These are phyloP conservation scores for Stigmatopora argus DNA, from an alignment of 2,113 vertebrate genomes.

Conservation along the genomic window DNA sequence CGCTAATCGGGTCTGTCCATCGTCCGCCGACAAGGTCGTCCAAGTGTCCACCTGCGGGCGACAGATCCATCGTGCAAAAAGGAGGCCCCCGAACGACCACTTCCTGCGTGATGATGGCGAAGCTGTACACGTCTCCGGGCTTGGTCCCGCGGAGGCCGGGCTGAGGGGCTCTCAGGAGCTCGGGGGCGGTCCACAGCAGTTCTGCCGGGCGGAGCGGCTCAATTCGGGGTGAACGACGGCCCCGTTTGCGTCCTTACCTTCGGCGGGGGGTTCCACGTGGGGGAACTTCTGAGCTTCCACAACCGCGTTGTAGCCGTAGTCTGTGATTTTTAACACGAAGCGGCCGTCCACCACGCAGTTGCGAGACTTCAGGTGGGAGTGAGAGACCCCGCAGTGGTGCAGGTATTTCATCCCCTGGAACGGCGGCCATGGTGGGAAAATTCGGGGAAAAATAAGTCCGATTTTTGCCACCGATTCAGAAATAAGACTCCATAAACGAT, in stretches of 20 bases:
- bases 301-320: constrained; percentile 70
- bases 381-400: constrained; percentile 64
- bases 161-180: constrained; percentile 62
- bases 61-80: constrained; percentile 70
- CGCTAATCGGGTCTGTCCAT: too few relatives aligned
- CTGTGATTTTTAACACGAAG: constrained; percentile 73
- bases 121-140: constrained; percentile 72
- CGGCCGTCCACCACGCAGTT: constrained; percentile 77
- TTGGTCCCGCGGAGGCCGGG: constrained; percentile 53
- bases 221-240: neutral
- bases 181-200: constrained; percentile 75
- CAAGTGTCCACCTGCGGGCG: constrained; percentile 50
- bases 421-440: neutral
- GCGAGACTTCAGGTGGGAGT: constrained; percentile 70
- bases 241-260: constrained; percentile 45
- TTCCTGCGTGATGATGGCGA: constrained; percentile 76
- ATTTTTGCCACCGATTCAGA: neutral
- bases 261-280: constrained; percentile 43
- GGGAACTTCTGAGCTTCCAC: constrained; percentile 65
- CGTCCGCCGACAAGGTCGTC: too few relatives aligned
- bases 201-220: constrained; percentile 34
- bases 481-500: too few relatives aligned
- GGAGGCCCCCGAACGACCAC: constrained; percentile 72
- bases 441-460: neutral
- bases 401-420: constrained; percentile 75